Percentiles rank a stretch among this genome's conserved stretches.
These are phyloP conservation scores for Protobothrops mucrosquamatus DNA, from an alignment of 2,113 vertebrate species.

Conservation along the genomic window DNA sequence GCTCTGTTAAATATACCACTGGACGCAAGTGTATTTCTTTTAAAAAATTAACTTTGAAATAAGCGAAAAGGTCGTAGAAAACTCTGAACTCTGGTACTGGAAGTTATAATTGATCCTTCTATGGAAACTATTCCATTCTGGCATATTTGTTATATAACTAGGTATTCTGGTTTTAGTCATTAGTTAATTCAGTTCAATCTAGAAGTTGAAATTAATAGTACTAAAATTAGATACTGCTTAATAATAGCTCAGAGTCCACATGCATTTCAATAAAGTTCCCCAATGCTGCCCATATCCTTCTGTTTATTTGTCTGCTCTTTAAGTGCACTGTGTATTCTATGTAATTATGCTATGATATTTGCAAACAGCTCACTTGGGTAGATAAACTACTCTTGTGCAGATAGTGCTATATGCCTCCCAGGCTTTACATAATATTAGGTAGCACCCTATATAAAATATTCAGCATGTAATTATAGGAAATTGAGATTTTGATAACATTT, in stretches of 20 bases:
- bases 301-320: neutral
- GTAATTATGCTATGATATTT: constrained; percentile 1
- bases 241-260: neutral
- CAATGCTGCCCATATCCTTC: neutral
- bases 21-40: constrained; percentile 5
- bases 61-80: neutral
- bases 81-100: neutral
- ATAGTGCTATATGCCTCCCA: neutral
- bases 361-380: neutral
- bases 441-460: constrained; percentile 27
- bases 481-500: constrained; percentile 21
- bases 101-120: neutral
- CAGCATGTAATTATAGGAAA: constrained; percentile 17
- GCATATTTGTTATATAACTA: neutral
- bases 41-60: neutral
- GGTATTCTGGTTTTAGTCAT: neutral
- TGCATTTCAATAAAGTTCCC: neutral
- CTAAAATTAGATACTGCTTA: neutral
- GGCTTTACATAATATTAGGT: constrained; percentile 3
- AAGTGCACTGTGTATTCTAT: neutral
- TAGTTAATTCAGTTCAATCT: neutral
- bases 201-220: neutral
- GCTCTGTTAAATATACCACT: neutral
- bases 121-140: neutral
- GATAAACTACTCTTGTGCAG: neutral